Evolutionary conservation across 92 coral and sea anemone genomes (phyloP).

Genomic region (Porites rus): DNA sequence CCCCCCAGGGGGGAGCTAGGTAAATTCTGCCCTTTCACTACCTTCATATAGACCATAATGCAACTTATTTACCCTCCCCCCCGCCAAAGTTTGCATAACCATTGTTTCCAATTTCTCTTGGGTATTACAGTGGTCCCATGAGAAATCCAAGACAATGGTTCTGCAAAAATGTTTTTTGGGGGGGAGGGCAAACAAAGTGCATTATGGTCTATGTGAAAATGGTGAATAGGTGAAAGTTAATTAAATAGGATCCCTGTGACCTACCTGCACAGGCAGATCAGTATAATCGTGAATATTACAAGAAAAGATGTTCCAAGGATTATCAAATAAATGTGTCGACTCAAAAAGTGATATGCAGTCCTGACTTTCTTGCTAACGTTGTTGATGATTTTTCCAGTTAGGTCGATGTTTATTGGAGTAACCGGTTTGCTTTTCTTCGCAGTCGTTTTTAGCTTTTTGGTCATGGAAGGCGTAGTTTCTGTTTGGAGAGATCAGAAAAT

Average conservation of each 20-base stretch:
- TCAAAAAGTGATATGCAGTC: background rate
- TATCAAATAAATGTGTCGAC: background rate
- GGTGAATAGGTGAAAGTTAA: too few relatives aligned
- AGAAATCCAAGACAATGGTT: too few relatives aligned
- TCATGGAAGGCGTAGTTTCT: background rate
- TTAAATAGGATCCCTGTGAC: background rate
- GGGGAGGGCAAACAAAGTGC: too few relatives aligned
- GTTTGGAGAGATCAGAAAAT: background rate
- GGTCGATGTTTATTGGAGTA: background rate
- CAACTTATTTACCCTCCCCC: too few relatives aligned
- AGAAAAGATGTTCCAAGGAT: background rate
- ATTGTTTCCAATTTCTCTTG: too few relatives aligned
- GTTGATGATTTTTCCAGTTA: background rate
- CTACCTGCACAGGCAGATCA: background rate
- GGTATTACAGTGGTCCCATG: too few relatives aligned
- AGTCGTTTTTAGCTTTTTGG: background rate
- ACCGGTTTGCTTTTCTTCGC: background rate
- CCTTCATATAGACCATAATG: too few relatives aligned
- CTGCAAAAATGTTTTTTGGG: too few relatives aligned
- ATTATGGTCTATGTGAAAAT: too few relatives aligned
- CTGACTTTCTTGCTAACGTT: background rate
- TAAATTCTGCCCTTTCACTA: too few relatives aligned
- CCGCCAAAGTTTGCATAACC: too few relatives aligned
- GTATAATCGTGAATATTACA: background rate
- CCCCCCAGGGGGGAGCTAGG: too few relatives aligned